A percentile compares a stretch with the other conserved stretches of the same genome.
Evolutionary conservation across 2,888 invertebrate genomes (phyloP).

Genomic region (Drosophila gaucha): DNA sequence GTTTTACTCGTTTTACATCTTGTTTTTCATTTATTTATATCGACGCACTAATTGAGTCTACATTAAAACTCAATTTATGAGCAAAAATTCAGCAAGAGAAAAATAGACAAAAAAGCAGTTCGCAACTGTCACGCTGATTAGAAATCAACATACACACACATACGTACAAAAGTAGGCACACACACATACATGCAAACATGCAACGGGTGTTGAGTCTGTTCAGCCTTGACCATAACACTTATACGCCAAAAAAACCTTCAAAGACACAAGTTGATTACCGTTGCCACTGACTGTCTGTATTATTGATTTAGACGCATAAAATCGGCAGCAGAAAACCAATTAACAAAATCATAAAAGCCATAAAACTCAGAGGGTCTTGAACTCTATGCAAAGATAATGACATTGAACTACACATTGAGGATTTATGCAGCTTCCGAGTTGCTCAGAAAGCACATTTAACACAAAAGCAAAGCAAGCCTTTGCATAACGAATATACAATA

Average conservation of each 20-base stretch:
- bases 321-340: conserved; percentile 59
- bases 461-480: background rate
- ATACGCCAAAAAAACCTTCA: conserved; percentile 67
- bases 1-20: conserved; percentile 11
- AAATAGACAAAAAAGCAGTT: conserved; percentile 9
- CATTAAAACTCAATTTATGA: conserved; percentile 76
- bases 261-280: conserved; percentile 72
- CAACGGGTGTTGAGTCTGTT: conserved; percentile 31
- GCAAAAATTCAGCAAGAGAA: conserved; percentile 27
- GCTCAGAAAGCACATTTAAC: conserved; percentile 7
- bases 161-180: background rate
- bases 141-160: conserved; percentile 57
- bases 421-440: conserved; percentile 40
- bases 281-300: conserved; percentile 46
- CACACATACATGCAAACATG: conserved; percentile 17
- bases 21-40: conserved; percentile 23
- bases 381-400: conserved; percentile 49
- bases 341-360: conserved; percentile 35
- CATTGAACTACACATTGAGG: conserved; percentile 64
- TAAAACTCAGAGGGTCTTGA: conserved; percentile 45
- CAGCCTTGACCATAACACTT: conserved; percentile 79
- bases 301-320: conserved; percentile 75
- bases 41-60: conserved; percentile 44
- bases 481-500: conserved; percentile 5
- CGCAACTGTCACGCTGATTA: conserved; percentile 47